Conservation (phyloP, 2,113 vertebrate genomes). For the Helogale parvula region DNA sequence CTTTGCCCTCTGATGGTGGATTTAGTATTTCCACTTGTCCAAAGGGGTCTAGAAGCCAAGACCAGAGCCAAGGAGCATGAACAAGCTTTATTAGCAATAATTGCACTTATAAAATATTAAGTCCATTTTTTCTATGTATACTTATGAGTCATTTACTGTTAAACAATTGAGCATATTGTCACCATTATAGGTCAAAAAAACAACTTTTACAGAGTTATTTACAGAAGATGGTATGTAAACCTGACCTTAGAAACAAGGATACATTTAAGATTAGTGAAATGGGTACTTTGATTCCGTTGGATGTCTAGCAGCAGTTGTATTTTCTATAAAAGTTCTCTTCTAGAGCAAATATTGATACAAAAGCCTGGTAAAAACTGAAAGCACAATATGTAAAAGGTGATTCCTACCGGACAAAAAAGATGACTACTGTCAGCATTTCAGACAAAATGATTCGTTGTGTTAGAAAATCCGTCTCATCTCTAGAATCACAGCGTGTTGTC, state of each 20-base stretch:
- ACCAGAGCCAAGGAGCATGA: not conserved
- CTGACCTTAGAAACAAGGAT: not conserved
- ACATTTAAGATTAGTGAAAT: not conserved
- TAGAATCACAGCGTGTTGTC: not conserved
- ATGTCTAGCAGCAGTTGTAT: not conserved
- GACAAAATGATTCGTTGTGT: not conserved
- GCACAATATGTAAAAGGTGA: not conserved
- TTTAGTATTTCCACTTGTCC: not conserved
- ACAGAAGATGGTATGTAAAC: not conserved
- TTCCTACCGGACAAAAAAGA: not conserved
- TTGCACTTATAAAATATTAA: conserved; percentile 31
- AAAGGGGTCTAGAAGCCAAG: not conserved
- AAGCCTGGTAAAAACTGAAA: not conserved
- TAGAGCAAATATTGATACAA: conserved; percentile 18
- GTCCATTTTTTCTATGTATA: not conserved
- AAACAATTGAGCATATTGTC: not conserved
- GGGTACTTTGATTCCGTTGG: not conserved
- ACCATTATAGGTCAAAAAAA: not conserved
- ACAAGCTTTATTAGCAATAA: conserved; percentile 49
- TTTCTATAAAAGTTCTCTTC: not conserved
- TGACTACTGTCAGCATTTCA: not conserved
- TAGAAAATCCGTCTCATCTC: not conserved
- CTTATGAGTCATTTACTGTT: conserved; percentile 9
- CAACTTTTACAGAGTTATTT: not conserved
- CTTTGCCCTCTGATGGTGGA: not conserved